Conservation (phyloP, 2,888 invertebrate genomes). For the Drosophila macrospina region DNA sequence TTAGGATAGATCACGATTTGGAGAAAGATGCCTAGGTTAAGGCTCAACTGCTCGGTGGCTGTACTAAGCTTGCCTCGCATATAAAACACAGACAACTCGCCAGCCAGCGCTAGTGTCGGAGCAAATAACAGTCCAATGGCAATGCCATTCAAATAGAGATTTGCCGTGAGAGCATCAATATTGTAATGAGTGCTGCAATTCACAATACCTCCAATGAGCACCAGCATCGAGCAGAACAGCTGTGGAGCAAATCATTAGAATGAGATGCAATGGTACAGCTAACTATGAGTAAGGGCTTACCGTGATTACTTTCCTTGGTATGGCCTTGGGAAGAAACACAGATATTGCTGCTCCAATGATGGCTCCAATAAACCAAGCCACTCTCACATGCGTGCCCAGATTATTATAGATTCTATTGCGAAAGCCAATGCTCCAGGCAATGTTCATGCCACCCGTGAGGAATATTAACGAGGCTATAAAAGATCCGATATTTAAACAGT, state of each 20-base stretch:
- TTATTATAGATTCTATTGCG: neutral
- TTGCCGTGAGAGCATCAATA: conserved; percentile 40
- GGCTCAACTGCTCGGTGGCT: conserved; percentile 57
- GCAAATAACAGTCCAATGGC: conserved; percentile 77
- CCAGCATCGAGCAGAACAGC: conserved; percentile 55
- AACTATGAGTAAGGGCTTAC: conserved; percentile 11
- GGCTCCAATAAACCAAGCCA: conserved; percentile 81
- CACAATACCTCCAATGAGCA: conserved; percentile 67
- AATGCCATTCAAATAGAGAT: conserved; percentile 76
- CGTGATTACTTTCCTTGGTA: conserved; percentile 59
- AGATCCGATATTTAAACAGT: neutral
- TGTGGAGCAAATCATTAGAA: conserved; percentile 19
- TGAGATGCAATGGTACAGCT: neutral
- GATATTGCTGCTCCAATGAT: conserved; percentile 74
- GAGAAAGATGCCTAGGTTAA: conserved; percentile 69
- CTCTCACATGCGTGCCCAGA: conserved; percentile 19
- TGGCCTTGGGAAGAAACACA: conserved; percentile 53
- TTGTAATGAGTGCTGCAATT: conserved; percentile 43
- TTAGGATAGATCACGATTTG: conserved; percentile 52
- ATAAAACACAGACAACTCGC: conserved; percentile 63
- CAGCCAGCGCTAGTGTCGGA: conserved; percentile 66
- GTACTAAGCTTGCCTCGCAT: conserved; percentile 65
- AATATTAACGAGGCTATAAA: conserved; percentile 68
- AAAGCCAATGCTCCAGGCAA: conserved; percentile 71
- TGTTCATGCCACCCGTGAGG: conserved; percentile 74